phyloP scores from a whole-genome alignment of 1,140 invertebrate genomes.

The Eupristina koningsbergeri region DNA sequence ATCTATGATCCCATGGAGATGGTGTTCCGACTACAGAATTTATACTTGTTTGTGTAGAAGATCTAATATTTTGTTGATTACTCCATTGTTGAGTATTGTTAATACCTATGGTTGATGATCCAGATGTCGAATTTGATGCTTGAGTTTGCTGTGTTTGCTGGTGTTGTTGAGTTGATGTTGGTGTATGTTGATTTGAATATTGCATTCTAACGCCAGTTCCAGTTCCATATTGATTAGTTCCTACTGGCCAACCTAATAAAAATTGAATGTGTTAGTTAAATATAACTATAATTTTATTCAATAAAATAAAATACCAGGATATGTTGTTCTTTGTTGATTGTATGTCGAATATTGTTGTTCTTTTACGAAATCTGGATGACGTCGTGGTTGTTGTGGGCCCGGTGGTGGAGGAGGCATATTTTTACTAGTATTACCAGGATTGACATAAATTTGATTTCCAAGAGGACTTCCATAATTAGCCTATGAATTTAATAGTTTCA shows the following conservation, averaged over 20 bases:
- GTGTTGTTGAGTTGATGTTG: slow-evolving; percentile 66
- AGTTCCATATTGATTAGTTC: slow-evolving; percentile 72
- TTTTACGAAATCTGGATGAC: slow-evolving; percentile 90
- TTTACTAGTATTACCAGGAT: slow-evolving; percentile 72
- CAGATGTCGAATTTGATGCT: slow-evolving; percentile 53
- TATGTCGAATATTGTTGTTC: slow-evolving; percentile 80
- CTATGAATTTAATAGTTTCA: slow-evolving; percentile 44
- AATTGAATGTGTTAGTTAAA: background rate
- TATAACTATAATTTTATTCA: too few species aligned
- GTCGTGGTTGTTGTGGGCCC: slow-evolving; percentile 79
- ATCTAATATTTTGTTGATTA: slow-evolving; percentile 71
- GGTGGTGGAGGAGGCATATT: slow-evolving; percentile 80
- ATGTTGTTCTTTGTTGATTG: slow-evolving; percentile 76
- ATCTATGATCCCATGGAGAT: slow-evolving; percentile 73
- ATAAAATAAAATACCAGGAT: slow-evolving; percentile 62
- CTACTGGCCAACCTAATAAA: slow-evolving; percentile 75
- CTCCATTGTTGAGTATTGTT: slow-evolving; percentile 73
- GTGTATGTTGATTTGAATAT: slow-evolving; percentile 71
- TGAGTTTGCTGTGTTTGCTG: slow-evolving; percentile 62
- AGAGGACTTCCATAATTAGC: slow-evolving; percentile 64
- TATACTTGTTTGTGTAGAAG: slow-evolving; percentile 64
- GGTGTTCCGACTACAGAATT: slow-evolving; percentile 67
- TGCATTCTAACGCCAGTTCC: slow-evolving; percentile 72
- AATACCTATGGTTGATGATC: slow-evolving; percentile 54
- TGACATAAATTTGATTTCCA: slow-evolving; percentile 67